Evolutionary conservation across 2,797 vertebrate species (phyloP).

Genomic region (Gallirallus australis): DNA sequence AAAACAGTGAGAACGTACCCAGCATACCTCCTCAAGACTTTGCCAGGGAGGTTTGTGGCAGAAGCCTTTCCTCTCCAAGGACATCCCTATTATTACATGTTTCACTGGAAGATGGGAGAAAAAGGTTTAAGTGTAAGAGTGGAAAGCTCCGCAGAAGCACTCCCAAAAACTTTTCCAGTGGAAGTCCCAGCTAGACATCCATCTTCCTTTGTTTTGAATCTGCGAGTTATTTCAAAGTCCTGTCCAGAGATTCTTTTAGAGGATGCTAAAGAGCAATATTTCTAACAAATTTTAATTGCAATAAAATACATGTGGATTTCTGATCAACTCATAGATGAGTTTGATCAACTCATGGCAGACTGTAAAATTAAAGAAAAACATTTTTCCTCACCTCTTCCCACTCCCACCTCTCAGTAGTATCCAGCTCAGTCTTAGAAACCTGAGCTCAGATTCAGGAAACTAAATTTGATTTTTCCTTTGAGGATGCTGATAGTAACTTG

Average conservation of each 20-base stretch:
- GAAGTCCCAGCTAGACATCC: neutral
- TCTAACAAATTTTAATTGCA: neutral
- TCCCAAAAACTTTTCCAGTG: neutral
- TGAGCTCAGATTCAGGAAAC: neutral
- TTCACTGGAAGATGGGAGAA: neutral
- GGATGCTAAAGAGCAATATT: neutral
- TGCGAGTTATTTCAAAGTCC: neutral
- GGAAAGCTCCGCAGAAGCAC: neutral
- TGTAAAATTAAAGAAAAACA: neutral
- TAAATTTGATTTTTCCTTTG: neutral
- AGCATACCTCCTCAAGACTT: neutral
- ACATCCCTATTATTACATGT: rapidly evolving
- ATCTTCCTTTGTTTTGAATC: neutral
- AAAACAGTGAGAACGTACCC: neutral
- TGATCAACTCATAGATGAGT: neutral
- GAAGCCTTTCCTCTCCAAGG: neutral
- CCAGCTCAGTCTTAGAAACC: neutral
- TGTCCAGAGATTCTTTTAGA: neutral
- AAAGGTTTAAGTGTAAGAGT: neutral
- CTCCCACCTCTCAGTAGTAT: neutral
- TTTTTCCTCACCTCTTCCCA: neutral
- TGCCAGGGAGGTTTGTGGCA: neutral
- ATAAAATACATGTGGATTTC: neutral
- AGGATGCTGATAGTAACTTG: neutral
- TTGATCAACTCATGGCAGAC: neutral